Evolutionary conservation across 2,113 vertebrate species (phyloP).

Genomic region (Camarhynchus parvulus): DNA sequence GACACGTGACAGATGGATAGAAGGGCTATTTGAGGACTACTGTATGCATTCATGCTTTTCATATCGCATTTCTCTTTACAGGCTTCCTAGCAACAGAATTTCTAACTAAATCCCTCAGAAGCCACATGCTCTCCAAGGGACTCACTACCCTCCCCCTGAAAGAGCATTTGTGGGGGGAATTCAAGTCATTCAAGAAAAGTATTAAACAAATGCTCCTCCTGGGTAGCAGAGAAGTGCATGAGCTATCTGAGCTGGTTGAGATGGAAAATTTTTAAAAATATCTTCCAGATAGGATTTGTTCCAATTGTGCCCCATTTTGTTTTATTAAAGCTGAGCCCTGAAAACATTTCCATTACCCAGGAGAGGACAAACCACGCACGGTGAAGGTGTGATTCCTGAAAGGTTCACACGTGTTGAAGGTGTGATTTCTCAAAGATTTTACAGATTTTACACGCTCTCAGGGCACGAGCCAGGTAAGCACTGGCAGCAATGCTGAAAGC

Average conservation of each 20-base stretch:
- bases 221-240: not conserved
- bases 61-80: not conserved
- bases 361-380: not conserved
- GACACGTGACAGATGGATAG: conserved; percentile 37
- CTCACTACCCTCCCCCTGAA: not conserved
- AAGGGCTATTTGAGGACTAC: conserved; percentile 31
- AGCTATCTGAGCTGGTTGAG: not conserved
- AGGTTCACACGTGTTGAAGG: not conserved
- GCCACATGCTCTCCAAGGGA: not conserved
- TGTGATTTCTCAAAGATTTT: not conserved
- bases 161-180: not conserved
- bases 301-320: not conserved
- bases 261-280: not conserved
- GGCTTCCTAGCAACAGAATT: conserved; percentile 54
- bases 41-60: not conserved
- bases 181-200: not conserved
- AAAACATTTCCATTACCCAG: not conserved
- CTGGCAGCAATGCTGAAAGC: not conserved
- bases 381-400: not conserved
- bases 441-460: not conserved
- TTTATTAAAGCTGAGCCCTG: not conserved
- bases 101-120: not conserved
- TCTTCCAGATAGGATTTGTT: not conserved
- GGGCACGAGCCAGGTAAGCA: not conserved
- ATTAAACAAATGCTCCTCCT: not conserved